These are phyloP conservation scores for Arrhopalites spinosus DNA, from an alignment of 2,888 invertebrate genomes.

Conservation along the genomic window DNA sequence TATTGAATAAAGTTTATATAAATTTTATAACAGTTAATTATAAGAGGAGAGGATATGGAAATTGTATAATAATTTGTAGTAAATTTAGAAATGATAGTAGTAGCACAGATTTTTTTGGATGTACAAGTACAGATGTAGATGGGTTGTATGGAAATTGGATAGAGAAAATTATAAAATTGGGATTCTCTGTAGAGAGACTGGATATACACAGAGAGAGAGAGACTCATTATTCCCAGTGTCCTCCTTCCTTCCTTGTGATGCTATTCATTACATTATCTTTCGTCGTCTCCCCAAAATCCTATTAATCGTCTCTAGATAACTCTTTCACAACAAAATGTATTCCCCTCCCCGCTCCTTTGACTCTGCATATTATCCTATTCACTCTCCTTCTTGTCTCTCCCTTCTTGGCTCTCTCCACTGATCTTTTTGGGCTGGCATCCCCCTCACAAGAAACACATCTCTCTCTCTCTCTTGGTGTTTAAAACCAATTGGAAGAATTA, in stretches of 20 bases:
- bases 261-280: constrained; percentile 28
- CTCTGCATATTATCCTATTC: background rate
- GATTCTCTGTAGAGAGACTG: background rate
- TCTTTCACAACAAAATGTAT: constrained; percentile 23
- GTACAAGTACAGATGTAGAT: too few relatives aligned
- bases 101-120: too few relatives aligned
- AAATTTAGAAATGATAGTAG: too few relatives aligned
- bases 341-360: background rate
- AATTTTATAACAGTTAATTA: too few relatives aligned
- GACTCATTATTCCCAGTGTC: constrained; percentile 29
- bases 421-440: background rate
- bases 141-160: constrained; percentile 1
- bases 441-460: background rate
- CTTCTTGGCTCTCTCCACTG: too few relatives aligned
- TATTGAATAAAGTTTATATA: too few relatives aligned
- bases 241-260: background rate
- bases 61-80: too few relatives aligned
- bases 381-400: background rate
- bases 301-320: constrained; percentile 27
- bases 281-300: constrained; percentile 23
- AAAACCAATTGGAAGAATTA: constrained; percentile 11
- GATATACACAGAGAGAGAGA: constrained; percentile 3
- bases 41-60: too few relatives aligned
- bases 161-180: background rate
- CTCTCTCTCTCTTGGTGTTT: background rate